phyloP scores from a whole-genome alignment of 2,888 invertebrate genomes.

The Ceramica pisi region DNA sequence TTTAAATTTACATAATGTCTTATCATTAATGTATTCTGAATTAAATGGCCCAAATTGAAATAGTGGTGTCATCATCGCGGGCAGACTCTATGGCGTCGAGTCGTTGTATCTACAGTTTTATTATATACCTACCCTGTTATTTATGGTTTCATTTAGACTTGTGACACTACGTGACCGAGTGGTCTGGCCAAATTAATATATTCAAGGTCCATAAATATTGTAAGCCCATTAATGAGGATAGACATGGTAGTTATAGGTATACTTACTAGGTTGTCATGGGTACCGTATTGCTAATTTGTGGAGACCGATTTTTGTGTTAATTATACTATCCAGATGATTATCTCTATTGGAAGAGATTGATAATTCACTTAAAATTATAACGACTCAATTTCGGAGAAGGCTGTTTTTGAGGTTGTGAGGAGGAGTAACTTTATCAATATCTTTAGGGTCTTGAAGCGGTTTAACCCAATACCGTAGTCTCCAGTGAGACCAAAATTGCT shows the following conservation, averaged over 20 bases:
- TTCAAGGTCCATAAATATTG: conserved; percentile 68
- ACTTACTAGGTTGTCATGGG: conserved; percentile 22
- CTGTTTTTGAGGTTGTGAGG: background rate
- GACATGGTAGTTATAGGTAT: conserved; percentile 57
- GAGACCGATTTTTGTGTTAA: conserved; percentile 36
- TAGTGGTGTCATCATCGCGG: conserved; percentile 74
- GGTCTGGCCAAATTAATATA: conserved; percentile 68
- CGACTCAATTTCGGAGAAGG: background rate
- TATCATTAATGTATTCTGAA: conserved; percentile 74
- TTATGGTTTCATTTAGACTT: conserved; percentile 73
- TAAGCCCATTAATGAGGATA: conserved; percentile 58
- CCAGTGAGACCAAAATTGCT: too few species aligned
- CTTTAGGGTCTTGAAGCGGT: too few species aligned
- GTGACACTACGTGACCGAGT: conserved; percentile 66
- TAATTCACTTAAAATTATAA: background rate
- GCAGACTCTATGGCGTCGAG: conserved; percentile 80
- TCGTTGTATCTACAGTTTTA: conserved; percentile 63
- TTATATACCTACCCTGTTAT: conserved; percentile 64
- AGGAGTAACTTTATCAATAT: too few species aligned
- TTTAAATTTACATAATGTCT: conserved; percentile 74
- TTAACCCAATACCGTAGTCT: too few species aligned
- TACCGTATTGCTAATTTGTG: conserved; percentile 27
- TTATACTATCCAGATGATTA: conserved; percentile 19
- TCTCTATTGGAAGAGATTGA: background rate
- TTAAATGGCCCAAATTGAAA: conserved; percentile 74